A percentile compares a stretch with the other conserved stretches of the same genome.
Conservation (phyloP, 2,113 vertebrate species). For the Centrocercus urophasianus region DNA sequence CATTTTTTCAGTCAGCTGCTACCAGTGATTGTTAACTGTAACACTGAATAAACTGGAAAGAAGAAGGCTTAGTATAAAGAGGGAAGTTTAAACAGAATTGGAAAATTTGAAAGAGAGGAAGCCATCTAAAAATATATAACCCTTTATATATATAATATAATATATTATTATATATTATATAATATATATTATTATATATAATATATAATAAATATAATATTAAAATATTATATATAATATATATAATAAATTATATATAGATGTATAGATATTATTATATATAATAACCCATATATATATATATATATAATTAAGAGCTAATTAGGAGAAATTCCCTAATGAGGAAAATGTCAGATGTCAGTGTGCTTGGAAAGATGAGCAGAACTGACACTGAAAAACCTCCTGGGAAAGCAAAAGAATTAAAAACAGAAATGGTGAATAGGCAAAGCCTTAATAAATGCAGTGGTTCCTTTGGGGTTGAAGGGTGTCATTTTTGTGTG, state of each 20-base stretch:
- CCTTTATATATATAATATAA: not conserved
- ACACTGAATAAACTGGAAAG: not conserved
- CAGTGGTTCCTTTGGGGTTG: not conserved
- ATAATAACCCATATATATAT: no score
- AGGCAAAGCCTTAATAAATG: not conserved
- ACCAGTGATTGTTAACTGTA: not conserved
- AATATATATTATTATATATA: no score
- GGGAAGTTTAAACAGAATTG: not conserved
- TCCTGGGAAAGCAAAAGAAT: slow-evolving; percentile 5
- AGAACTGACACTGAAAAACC: not conserved
- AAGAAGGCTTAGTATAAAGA: slow-evolving; percentile 4
- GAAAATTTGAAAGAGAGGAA: slow-evolving; percentile 13
- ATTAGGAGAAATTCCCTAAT: slow-evolving; percentile 38
- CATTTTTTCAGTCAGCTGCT: not conserved
- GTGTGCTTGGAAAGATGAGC: slow-evolving; percentile 37
- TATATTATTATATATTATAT: no score
- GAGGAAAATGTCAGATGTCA: slow-evolving; percentile 1
- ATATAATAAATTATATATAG: no score
- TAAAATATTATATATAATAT: no score
- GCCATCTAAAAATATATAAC: not conserved
- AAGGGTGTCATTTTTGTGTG: not conserved
- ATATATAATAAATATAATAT: no score
- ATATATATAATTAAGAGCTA: slow-evolving; percentile 32
- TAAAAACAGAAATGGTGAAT: not conserved
- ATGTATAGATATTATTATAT: no score